phyloP scores from a whole-genome alignment of 1,140 invertebrate genomes.

The Papilio xuthus region DNA sequence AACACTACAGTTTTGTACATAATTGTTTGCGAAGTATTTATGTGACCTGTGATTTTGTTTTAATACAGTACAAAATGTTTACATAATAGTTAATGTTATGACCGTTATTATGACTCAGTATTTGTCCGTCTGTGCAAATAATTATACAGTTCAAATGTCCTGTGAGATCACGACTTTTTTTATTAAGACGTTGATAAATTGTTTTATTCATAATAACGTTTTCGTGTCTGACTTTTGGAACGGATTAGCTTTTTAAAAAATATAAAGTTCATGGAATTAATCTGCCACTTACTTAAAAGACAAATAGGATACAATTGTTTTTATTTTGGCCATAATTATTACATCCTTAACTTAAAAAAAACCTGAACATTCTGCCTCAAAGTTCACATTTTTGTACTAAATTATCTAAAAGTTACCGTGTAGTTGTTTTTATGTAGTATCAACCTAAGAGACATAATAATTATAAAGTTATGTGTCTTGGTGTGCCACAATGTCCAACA shows the following conservation, averaged over 20 bases:
- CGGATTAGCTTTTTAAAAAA: background rate
- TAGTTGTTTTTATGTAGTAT: background rate
- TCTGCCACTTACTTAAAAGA: too few relatives aligned
- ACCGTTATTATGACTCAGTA: background rate
- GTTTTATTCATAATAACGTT: background rate
- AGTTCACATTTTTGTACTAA: too few relatives aligned
- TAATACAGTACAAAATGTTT: constrained; percentile 14
- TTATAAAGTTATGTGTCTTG: background rate
- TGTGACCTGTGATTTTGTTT: constrained; percentile 12
- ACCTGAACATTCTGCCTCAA: too few relatives aligned
- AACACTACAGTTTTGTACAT: constrained; percentile 1
- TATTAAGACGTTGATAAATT: background rate
- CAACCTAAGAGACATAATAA: background rate
- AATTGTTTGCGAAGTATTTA: constrained; percentile 10
- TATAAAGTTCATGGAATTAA: background rate
- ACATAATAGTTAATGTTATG: constrained; percentile 17
- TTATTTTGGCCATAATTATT: too few relatives aligned
- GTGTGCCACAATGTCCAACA: constrained; percentile 6
- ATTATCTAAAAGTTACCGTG: too few relatives aligned
- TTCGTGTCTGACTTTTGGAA: background rate
- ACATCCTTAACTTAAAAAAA: too few relatives aligned
- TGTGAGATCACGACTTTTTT: constrained; percentile 10
- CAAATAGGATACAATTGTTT: too few relatives aligned
- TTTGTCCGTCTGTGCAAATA: constrained; percentile 21
- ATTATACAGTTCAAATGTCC: constrained; percentile 11